These are phyloP conservation scores for Sphaerophoria taeniata DNA, from an alignment of 2,888 invertebrate species.

Conservation along the genomic window DNA sequence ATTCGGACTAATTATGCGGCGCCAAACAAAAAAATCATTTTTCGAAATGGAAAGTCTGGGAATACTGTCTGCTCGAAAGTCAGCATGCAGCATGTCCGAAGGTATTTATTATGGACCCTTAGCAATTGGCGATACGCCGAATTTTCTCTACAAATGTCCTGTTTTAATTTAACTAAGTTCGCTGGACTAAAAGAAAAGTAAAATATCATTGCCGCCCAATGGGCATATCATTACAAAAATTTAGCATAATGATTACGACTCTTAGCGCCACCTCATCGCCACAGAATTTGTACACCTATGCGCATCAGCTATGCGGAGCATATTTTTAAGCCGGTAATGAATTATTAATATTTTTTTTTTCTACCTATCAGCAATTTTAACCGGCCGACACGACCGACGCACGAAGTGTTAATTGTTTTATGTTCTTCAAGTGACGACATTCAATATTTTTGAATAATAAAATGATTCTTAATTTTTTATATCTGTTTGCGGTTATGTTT, in stretches of 20 bases:
- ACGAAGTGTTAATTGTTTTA: conserved; percentile 75
- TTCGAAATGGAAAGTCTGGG: no score
- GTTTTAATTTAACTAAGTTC: conserved; percentile 64
- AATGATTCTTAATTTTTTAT: conserved; percentile 40
- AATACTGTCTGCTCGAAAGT: conserved; percentile 56
- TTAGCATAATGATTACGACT: conserved; percentile 66
- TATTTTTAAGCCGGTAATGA: conserved; percentile 65
- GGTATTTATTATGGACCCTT: no score
- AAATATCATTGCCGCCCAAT: conserved; percentile 45
- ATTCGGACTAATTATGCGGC: conserved; percentile 68
- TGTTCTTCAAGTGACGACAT: conserved; percentile 69
- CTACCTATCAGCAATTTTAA: conserved; percentile 24
- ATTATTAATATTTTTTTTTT: conserved; percentile 72
- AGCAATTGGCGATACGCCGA: no score
- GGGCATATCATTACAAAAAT: conserved; percentile 73
- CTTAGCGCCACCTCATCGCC: neutral
- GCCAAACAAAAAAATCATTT: conserved; percentile 4
- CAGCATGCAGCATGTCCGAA: conserved; percentile 37
- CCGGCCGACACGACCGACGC: conserved; percentile 34
- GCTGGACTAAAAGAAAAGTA: conserved; percentile 2
- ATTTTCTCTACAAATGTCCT: no score
- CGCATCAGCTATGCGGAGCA: conserved; percentile 63
- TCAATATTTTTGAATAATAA: conserved; percentile 67
- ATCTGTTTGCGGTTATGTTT: conserved; percentile 24
- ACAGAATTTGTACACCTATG: neutral